A percentile compares a stretch with the other conserved stretches of the same genome.
Evolutionary conservation across 2,888 invertebrate genomes (phyloP).

Genomic region (Nephrocerus scutellatus): DNA sequence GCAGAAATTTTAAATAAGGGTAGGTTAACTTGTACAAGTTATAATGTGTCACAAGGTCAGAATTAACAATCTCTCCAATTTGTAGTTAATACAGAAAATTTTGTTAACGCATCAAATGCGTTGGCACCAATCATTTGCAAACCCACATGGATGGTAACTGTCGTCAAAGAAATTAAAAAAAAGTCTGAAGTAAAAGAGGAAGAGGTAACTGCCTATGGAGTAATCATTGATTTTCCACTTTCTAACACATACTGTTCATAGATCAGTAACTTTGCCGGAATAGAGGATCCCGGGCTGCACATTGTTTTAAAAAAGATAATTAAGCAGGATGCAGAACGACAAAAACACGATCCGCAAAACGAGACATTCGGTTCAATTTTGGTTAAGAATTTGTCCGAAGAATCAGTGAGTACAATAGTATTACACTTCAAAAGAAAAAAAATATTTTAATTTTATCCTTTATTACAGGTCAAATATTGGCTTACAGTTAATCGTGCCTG

Average conservation of each 20-base stretch:
- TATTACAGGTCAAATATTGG: conserved; percentile 57
- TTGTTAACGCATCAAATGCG: conserved; percentile 47
- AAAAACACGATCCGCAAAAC: conserved; percentile 36
- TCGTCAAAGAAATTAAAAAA: conserved; percentile 21
- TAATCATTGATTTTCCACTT: conserved; percentile 19
- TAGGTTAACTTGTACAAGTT: conserved; percentile 45
- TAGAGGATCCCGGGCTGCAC: conserved; percentile 72
- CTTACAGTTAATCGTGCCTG: conserved; percentile 67
- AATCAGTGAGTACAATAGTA: conserved; percentile 50
- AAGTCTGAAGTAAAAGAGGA: conserved; percentile 19
- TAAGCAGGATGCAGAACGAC: conserved; percentile 54
- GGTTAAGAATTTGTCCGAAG: conserved; percentile 50
- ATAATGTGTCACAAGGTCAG: neutral
- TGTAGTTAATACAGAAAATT: conserved; percentile 41
- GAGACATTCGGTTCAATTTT: conserved; percentile 56
- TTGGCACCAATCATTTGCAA: conserved; percentile 49
- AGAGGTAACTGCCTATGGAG: conserved; percentile 12
- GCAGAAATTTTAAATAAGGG: conserved; percentile 58
- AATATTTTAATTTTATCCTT: conserved; percentile 15
- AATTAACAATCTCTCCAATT: conserved; percentile 2
- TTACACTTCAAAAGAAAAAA: neutral
- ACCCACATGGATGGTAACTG: conserved; percentile 52
- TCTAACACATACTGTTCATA: conserved; percentile 14
- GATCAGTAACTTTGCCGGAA: conserved; percentile 46
- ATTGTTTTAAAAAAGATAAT: conserved; percentile 70